phyloP scores from a whole-genome alignment of 2,113 vertebrate genomes.

The Cricetomys ansorgei region DNA sequence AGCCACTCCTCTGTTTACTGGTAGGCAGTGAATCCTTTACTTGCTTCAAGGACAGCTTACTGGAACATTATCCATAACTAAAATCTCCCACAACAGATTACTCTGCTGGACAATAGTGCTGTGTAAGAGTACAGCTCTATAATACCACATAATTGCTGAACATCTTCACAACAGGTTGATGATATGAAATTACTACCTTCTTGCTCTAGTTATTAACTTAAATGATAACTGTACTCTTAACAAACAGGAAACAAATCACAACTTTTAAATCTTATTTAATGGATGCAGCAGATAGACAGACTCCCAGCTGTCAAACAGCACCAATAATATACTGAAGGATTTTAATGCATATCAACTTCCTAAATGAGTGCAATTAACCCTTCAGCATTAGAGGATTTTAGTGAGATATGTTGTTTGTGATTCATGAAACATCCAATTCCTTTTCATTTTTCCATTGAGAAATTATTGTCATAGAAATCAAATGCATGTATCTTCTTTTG shows the following conservation, averaged over 20 bases:
- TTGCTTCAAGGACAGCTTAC: no score
- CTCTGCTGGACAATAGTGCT: background rate
- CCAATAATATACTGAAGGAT: background rate
- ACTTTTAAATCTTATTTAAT: slow-evolving; percentile 2
- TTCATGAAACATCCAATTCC: background rate
- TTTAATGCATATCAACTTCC: background rate
- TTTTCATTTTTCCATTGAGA: background rate
- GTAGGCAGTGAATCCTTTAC: no score
- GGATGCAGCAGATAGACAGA: background rate
- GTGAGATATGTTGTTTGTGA: background rate
- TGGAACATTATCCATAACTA: no score
- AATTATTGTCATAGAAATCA: background rate
- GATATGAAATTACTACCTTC: background rate
- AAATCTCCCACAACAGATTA: no score
- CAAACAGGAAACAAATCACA: background rate
- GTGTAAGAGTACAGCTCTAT: background rate
- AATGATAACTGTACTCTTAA: background rate
- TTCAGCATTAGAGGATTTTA: background rate
- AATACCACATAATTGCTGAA: background rate
- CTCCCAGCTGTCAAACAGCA: background rate
- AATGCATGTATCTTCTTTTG: background rate
- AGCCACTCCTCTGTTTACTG: no score
- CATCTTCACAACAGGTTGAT: background rate
- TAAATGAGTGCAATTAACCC: background rate
- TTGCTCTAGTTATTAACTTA: background rate